A percentile compares a stretch with the other conserved stretches of the same genome.
Evolutionary conservation across 2,888 invertebrate genomes (phyloP).

Genomic region (Sinopyrophorus schimmeli): DNA sequence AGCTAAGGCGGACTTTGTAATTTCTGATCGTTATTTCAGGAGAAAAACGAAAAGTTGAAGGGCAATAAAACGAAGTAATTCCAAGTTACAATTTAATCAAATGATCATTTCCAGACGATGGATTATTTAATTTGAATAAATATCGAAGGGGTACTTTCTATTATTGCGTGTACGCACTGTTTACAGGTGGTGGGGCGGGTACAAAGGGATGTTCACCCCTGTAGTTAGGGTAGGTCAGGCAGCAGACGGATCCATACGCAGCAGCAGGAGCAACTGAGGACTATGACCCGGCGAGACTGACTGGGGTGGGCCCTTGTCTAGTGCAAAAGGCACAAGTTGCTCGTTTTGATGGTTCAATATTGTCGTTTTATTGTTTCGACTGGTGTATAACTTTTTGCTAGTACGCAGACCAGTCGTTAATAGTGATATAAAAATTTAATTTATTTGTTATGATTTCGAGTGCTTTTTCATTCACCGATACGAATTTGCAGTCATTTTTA

Average conservation of each 20-base stretch:
- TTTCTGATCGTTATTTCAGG: too few relatives aligned
- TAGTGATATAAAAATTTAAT: too few relatives aligned
- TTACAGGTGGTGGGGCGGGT: slow-evolving; percentile 35
- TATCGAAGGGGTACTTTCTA: slow-evolving; percentile 7
- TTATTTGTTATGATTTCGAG: too few relatives aligned
- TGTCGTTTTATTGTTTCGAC: slow-evolving; percentile 16
- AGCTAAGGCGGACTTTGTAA: too few relatives aligned
- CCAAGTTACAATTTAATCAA: too few relatives aligned
- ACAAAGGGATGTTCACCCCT: slow-evolving; percentile 32
- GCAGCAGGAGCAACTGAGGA: slow-evolving; percentile 35
- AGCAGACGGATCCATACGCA: slow-evolving; percentile 43
- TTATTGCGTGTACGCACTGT: slow-evolving; percentile 34
- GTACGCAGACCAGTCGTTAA: too few relatives aligned
- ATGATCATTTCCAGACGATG: too few relatives aligned
- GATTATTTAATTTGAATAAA: background rate
- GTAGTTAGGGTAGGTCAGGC: slow-evolving; percentile 40
- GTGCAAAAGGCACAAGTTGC: slow-evolving; percentile 27
- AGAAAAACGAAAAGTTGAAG: too few relatives aligned
- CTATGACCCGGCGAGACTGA: slow-evolving; percentile 41
- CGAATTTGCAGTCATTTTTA: too few relatives aligned
- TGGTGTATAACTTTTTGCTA: background rate
- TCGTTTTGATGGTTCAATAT: slow-evolving; percentile 21
- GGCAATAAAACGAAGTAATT: too few relatives aligned
- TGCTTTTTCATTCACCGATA: too few relatives aligned
- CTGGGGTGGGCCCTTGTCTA: slow-evolving; percentile 30